Percentiles rank a stretch among this genome's conserved stretches.
These are phyloP conservation scores for Megaleporinus macrocephalus DNA, from an alignment of 2,113 vertebrate species.

Conservation along the genomic window DNA sequence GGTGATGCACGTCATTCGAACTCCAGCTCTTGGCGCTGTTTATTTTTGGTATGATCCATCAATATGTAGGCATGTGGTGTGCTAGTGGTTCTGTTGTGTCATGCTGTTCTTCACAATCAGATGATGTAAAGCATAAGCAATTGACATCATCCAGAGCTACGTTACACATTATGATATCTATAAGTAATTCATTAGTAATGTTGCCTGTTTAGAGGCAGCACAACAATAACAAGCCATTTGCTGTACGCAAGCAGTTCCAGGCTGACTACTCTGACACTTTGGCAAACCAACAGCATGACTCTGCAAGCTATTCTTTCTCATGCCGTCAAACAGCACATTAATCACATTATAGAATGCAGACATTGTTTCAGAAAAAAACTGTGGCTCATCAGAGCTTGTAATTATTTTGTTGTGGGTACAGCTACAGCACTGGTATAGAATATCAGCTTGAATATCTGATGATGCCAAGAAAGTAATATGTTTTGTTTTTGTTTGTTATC, in stretches of 20 bases:
- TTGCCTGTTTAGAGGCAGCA: neutral
- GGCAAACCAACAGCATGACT: neutral
- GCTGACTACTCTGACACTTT: conserved; percentile 14
- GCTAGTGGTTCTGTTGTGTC: neutral
- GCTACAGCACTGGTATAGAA: neutral
- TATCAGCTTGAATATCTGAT: neutral
- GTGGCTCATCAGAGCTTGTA: neutral
- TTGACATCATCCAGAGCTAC: neutral
- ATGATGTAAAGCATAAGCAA: neutral
- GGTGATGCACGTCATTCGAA: neutral
- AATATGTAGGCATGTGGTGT: neutral
- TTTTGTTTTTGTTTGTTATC: too few relatives aligned
- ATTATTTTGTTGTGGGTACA: neutral
- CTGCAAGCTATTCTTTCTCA: neutral
- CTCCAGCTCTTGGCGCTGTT: neutral
- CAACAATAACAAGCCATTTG: conserved; percentile 11
- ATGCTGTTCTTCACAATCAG: neutral
- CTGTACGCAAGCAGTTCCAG: neutral
- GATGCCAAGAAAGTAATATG: too few relatives aligned
- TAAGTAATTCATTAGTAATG: conserved; percentile 18
- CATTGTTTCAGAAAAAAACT: neutral
- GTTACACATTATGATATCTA: neutral
- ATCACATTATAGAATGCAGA: neutral
- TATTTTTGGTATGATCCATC: neutral
- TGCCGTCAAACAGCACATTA: conserved; percentile 12